These are phyloP conservation scores for Diplogasteroides magnus DNA, from an alignment of 1,140 invertebrate species.

Conservation along the genomic window DNA sequence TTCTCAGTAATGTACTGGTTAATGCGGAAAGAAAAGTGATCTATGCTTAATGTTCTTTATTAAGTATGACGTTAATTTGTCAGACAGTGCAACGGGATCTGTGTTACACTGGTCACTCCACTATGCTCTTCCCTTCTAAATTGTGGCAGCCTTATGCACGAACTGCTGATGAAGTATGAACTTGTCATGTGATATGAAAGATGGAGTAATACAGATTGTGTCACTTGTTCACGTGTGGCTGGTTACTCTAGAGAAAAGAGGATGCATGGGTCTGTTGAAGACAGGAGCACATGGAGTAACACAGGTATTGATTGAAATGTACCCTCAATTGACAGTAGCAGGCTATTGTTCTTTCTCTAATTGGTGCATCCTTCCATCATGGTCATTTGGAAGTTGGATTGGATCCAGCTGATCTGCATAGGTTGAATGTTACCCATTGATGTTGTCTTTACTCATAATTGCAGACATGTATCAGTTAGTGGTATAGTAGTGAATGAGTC, in stretches of 20 bases:
- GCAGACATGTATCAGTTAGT: too few species aligned
- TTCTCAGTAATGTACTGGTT: conserved; percentile 35
- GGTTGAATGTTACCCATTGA: conserved; percentile 32
- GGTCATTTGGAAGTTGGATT: conserved; percentile 39
- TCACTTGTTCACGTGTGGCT: conserved; percentile 44
- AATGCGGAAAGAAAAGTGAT: conserved; percentile 10
- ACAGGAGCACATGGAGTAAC: conserved; percentile 41
- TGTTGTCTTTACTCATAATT: conserved; percentile 25
- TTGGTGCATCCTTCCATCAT: conserved; percentile 41
- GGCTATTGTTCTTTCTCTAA: conserved; percentile 44
- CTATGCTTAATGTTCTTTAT: neutral
- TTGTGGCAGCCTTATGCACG: conserved; percentile 34
- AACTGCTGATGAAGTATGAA: neutral
- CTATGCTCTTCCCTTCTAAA: conserved; percentile 42
- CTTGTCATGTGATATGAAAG: too few species aligned
- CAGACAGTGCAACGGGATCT: conserved; percentile 27
- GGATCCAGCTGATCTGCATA: conserved; percentile 46
- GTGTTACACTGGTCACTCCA: conserved; percentile 48
- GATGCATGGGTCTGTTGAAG: conserved; percentile 39
- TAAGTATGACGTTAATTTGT: neutral
- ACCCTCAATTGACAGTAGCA: conserved; percentile 2
- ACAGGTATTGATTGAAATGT: conserved; percentile 22
- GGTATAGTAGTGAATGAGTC: too few species aligned
- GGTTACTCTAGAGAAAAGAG: conserved; percentile 43
- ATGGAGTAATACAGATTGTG: conserved; percentile 21